Conservation (phyloP, 2,797 vertebrate genomes). For the Spatula versicolor region DNA sequence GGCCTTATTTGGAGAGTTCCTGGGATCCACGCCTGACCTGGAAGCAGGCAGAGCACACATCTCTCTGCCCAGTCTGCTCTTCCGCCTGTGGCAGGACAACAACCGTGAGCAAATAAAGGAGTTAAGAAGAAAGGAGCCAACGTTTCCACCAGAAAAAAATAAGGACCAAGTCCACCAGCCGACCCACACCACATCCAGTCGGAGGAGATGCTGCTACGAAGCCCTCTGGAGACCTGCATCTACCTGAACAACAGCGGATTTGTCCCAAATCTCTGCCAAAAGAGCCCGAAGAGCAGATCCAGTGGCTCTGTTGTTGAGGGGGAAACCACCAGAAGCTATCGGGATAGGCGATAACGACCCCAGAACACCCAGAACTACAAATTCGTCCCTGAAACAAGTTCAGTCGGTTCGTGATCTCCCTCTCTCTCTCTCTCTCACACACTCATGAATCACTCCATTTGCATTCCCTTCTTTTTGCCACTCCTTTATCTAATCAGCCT, state of each 20-base stretch:
- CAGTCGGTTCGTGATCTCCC: background rate
- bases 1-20: background rate
- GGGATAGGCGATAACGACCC: accelerated
- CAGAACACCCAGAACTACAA: background rate
- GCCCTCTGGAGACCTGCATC: background rate
- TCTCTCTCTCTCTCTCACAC: too few relatives aligned
- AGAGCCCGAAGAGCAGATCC: background rate
- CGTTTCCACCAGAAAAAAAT: background rate
- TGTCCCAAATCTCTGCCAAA: background rate
- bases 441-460: constrained; percentile 47
- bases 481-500: constrained; percentile 61
- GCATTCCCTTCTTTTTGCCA: constrained; percentile 43
- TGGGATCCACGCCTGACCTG: accelerated
- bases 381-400: background rate
- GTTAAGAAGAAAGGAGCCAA: background rate
- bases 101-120: accelerated
- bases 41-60: background rate
- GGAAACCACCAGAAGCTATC: background rate
- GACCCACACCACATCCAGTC: background rate
- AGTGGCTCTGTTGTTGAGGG: accelerated
- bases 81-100: background rate
- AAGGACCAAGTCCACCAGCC: background rate
- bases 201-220: background rate
- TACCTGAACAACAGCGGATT: background rate
- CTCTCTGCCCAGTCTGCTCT: background rate